phyloP scores from a whole-genome alignment of 23 tunicate species.

The Botrylloides violaceus region DNA sequence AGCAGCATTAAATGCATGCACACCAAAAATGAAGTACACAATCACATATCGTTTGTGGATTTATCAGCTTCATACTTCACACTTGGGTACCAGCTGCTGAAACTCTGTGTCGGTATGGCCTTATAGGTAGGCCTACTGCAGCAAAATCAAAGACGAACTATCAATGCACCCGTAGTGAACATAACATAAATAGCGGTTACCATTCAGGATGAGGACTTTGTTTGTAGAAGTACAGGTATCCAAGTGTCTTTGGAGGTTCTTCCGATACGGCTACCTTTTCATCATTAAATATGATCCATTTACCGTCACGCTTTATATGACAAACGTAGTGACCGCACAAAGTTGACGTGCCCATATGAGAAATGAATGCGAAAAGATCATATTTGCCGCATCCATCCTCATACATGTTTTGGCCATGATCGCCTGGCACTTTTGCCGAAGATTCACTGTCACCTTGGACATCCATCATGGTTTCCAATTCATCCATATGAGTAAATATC shows the following conservation, averaged over 20 bases:
- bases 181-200: too few relatives aligned
- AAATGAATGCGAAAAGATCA: conserved; percentile 84
- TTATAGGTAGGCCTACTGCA: too few relatives aligned
- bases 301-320: conserved; percentile 81
- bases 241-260: conserved; percentile 85
- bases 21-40: too few relatives aligned
- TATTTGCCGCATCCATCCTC: conserved; percentile 35
- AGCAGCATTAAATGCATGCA: too few relatives aligned
- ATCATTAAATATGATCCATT: conserved; percentile 95
- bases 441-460: conserved; percentile 52
- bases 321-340: conserved; percentile 98
- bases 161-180: too few relatives aligned
- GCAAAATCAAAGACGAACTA: too few relatives aligned
- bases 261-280: conserved; percentile 95
- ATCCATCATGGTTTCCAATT: conserved; percentile 31
- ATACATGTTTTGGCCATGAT: not conserved
- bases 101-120: too few relatives aligned
- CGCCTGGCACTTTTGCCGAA: not conserved
- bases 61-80: too few relatives aligned
- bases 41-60: too few relatives aligned
- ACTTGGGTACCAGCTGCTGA: too few relatives aligned
- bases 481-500: conserved; percentile 90
- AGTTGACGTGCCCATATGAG: conserved; percentile 95
- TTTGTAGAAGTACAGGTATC: conserved; percentile 86
- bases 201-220: too few relatives aligned